These are phyloP conservation scores for Orbicella faveolata DNA, from an alignment of 64 coral and sea anemone species.

Conservation along the genomic window DNA sequence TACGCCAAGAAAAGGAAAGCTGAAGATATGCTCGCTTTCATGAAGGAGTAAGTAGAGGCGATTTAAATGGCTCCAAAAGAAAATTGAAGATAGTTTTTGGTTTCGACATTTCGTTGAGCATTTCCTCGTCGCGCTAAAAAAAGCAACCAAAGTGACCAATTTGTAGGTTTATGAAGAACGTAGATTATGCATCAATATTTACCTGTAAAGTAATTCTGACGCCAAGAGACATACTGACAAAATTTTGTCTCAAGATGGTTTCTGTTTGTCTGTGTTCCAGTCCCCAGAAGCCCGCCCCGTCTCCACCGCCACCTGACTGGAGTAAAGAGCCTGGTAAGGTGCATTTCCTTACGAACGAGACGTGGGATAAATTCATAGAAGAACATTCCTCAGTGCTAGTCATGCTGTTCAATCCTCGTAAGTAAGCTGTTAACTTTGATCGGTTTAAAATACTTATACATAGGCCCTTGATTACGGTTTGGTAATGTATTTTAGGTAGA, in stretches of 20 bases:
- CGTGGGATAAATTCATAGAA: slow-evolving; percentile 59
- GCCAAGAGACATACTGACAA: too few species aligned
- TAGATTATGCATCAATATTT: too few species aligned
- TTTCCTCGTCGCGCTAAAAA: too few species aligned
- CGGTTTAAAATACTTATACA: background rate
- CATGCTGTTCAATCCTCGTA: slow-evolving; percentile 91
- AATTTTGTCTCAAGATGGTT: background rate
- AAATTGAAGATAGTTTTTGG: too few species aligned
- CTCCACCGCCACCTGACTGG: slow-evolving; percentile 89
- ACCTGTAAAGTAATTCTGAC: too few species aligned
- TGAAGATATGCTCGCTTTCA: slow-evolving; percentile 71
- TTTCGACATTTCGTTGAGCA: too few species aligned
- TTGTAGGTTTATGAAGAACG: too few species aligned
- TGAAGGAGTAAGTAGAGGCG: slow-evolving; percentile 77
- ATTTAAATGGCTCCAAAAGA: too few species aligned
- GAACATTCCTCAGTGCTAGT: slow-evolving; percentile 79
- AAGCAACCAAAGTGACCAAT: too few species aligned
- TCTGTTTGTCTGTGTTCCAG: slow-evolving; percentile 2
- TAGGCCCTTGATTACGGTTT: too few species aligned
- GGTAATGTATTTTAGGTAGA: too few species aligned
- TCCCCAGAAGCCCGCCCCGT: slow-evolving; percentile 74
- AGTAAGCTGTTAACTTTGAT: slow-evolving; percentile 23
- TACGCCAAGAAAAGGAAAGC: slow-evolving; percentile 69
- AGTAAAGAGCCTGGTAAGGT: slow-evolving; percentile 89
- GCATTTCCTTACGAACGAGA: slow-evolving; percentile 76